Base-by-base conservation (phyloP, 2,797 vertebrate species). In the Rallus crepitans region DNA sequence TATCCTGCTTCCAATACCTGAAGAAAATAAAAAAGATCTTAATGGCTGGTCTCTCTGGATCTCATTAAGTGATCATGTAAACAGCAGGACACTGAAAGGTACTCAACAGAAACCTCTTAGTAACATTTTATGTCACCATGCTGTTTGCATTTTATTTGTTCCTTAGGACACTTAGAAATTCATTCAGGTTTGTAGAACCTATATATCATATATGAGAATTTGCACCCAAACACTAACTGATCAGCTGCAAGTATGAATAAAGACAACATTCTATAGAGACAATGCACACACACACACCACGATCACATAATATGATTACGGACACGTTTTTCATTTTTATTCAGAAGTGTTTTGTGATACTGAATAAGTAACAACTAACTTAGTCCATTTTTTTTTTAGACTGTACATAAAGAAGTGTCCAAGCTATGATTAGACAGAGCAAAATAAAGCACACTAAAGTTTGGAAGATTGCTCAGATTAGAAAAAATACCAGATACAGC, bases 31-130 rank as follows among this genome's bases (percentile, higher is more conserved):
- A 92, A 88, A 92, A 93, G 68, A 12, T 35, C 50, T 69, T 89
- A 91, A 84, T 82, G 60, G 60, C 28, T 89, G 52, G 33, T 91
- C 70, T 82, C 70, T 77, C 83, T 87, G 72, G 68, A 91, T 94
- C 53, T 86, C 75, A 80, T 85, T 93, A 95, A 85, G 72, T 40
- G 63, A 90, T 91, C 88, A 63, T 8, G 28, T 87, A 80, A 95
- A 85, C 69, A 96, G 89, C 61, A 92, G 40, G 82, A 17, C 33
- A 87, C 57, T 72, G 60, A 89, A 95, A 92, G 37, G 40, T 68
- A 89, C 78, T 85, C 83, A 82, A 52, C 21, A 35, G 40, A 96
- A 94, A 82, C 52, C 33, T 82, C 59, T 77, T 37, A 89, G 63
- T 47, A 91, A 63, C 37, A n/a, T 78, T 93, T 93, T 48, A 75